Conservation (phyloP, 2,888 invertebrate genomes). For the Homarus gammarus region DNA sequence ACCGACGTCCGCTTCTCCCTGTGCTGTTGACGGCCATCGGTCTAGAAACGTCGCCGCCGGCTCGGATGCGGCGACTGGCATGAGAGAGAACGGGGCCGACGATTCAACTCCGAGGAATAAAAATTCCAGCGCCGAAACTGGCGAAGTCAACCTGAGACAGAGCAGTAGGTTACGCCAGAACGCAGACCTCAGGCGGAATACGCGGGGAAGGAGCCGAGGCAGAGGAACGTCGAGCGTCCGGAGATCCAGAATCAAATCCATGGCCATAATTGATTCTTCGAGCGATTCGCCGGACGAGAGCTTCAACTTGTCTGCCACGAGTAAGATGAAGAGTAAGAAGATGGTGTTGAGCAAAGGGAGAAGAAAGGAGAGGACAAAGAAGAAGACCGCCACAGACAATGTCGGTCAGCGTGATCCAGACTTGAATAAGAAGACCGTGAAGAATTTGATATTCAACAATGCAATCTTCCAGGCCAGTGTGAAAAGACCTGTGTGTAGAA, state of each 20-base stretch:
- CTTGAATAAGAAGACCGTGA: conserved; percentile 34
- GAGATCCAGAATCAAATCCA: not conserved
- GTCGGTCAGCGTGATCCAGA: conserved; percentile 24
- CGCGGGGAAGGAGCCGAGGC: not conserved
- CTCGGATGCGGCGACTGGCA: not conserved
- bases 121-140: not conserved
- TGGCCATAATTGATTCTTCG: conserved; percentile 13
- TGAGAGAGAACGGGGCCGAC: not conserved
- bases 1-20: too few species aligned
- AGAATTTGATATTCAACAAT: conserved; percentile 43
- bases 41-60: not conserved
- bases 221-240: not conserved
- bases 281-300: conserved; percentile 21
- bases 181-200: not conserved
- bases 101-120: not conserved
- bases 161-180: conserved; percentile 27
- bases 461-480: conserved; percentile 31
- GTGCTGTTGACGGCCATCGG: not conserved
- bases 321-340: not conserved
- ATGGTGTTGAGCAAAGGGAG: not conserved
- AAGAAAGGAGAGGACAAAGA: not conserved
- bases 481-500: not conserved
- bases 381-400: conserved; percentile 11
- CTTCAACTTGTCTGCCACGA: not conserved
- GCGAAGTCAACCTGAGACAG: conserved; percentile 1